A percentile compares a stretch with the other conserved stretches of the same genome.
Conservation (phyloP, 2,888 invertebrate genomes). For the Temnothorax unifasciatus region DNA sequence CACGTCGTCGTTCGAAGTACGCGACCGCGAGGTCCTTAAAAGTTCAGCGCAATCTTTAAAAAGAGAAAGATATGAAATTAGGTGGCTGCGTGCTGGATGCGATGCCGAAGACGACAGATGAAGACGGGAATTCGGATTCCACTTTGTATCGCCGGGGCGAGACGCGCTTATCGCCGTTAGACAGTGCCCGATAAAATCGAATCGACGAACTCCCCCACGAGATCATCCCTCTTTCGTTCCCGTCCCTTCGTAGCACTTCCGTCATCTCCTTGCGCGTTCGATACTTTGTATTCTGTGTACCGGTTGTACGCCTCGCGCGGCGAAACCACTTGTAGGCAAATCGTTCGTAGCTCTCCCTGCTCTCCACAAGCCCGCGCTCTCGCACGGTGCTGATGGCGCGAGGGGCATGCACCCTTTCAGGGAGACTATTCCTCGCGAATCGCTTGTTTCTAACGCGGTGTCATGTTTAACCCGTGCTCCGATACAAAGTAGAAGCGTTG, state of each 20-base stretch:
- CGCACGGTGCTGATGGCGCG: slow-evolving; percentile 29
- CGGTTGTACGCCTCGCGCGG: slow-evolving; percentile 38
- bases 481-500: slow-evolving; percentile 55
- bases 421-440: slow-evolving; percentile 44
- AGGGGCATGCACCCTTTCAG: slow-evolving; percentile 18
- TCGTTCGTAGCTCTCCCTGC: slow-evolving; percentile 36
- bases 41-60: neutral
- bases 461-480: slow-evolving; percentile 54
- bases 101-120: neutral
- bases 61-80: neutral
- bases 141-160: slow-evolving; percentile 83
- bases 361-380: slow-evolving; percentile 28
- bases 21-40: neutral
- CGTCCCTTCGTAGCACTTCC: slow-evolving; percentile 20
- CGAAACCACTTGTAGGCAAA: slow-evolving; percentile 54
- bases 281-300: slow-evolving; percentile 43
- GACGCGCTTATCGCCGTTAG: slow-evolving; percentile 79
- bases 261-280: slow-evolving; percentile 28
- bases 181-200: slow-evolving; percentile 15
- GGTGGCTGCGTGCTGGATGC: neutral
- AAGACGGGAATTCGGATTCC: slow-evolving; percentile 66
- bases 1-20: neutral
- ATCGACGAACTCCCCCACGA: slow-evolving; percentile 3
- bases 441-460: slow-evolving; percentile 54
- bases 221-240: slow-evolving; percentile 22